Evolutionary conservation across 2,797 vertebrate genomes (phyloP).

Genomic region (Kryptopterus vitreolus): DNA sequence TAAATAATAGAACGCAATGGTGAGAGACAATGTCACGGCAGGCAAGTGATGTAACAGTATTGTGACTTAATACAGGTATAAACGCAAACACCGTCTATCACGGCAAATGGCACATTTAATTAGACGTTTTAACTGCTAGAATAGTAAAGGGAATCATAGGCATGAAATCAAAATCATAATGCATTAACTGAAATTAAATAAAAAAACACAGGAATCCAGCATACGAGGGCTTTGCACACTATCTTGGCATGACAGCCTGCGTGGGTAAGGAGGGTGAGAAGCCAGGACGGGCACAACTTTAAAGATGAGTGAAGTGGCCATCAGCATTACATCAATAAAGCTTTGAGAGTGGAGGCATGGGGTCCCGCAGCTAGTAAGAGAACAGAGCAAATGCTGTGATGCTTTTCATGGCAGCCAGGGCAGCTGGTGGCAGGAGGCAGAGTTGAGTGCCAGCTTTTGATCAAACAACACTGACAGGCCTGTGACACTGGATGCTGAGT

Average conservation of each 20-base stretch:
- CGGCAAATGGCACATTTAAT: too few relatives aligned
- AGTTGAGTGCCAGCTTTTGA: constrained; percentile 51
- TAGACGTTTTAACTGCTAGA: too few relatives aligned
- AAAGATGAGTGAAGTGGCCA: constrained; percentile 8
- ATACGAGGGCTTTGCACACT: constrained; percentile 12
- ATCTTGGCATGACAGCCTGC: constrained; percentile 22
- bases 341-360: constrained; percentile 37
- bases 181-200: constrained; percentile 18
- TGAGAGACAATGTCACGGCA: too few relatives aligned
- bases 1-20: too few relatives aligned
- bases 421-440: constrained; percentile 46
- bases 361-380: constrained; percentile 34
- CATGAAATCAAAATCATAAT: constrained; percentile 19
- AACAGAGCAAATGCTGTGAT: constrained; percentile 30
- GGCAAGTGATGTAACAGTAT: too few relatives aligned
- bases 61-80: too few relatives aligned
- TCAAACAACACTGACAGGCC: constrained; percentile 49
- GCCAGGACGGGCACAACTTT: not conserved
- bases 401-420: constrained; percentile 39
- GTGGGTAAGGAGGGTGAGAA: constrained; percentile 1
- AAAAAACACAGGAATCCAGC: constrained; percentile 25
- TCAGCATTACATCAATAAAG: constrained; percentile 41
- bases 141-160: too few relatives aligned
- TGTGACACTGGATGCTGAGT: constrained; percentile 33
- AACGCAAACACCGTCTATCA: too few relatives aligned